A percentile compares a stretch with the other conserved stretches of the same genome.
These are phyloP conservation scores for Salvator merianae DNA, from an alignment of 2,113 vertebrate genomes.

Conservation along the genomic window DNA sequence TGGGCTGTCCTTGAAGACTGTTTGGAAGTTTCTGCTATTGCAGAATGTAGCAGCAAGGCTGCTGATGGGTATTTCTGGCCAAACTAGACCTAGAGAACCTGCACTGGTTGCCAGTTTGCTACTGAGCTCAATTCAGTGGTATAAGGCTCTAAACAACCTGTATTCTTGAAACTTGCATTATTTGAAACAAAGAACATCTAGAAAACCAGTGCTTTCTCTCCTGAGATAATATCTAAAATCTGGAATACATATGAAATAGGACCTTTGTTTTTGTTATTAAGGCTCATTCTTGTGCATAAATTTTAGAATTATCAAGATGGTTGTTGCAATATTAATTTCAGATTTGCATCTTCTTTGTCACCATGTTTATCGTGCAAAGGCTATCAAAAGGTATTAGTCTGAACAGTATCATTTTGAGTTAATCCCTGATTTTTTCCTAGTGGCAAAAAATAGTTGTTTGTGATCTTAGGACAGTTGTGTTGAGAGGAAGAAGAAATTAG, in stretches of 20 bases:
- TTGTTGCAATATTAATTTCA: constrained; percentile 11
- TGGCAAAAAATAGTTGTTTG: neutral
- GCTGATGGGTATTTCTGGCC: too few relatives aligned
- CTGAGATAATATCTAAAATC: neutral
- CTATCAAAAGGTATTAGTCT: neutral
- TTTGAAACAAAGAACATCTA: neutral
- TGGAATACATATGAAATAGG: neutral
- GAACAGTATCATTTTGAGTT: neutral
- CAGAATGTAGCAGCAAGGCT: too few relatives aligned
- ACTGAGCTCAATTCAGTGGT: too few relatives aligned
- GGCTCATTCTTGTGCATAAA: neutral
- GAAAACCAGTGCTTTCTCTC: neutral
- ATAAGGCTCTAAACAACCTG: neutral
- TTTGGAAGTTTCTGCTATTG: too few relatives aligned
- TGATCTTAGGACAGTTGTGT: neutral
- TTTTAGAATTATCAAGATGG: neutral
- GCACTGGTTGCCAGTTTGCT: too few relatives aligned
- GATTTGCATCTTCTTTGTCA: constrained; percentile 2
- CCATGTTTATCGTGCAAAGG: neutral
- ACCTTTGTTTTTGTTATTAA: neutral
- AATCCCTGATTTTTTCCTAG: neutral
- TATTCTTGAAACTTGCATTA: neutral
- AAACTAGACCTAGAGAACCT: too few relatives aligned
- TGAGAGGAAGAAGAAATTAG: neutral
- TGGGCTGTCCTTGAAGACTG: too few relatives aligned